These are phyloP conservation scores for Apocheima hispidaria DNA, from an alignment of 2,888 invertebrate species.

Conservation along the genomic window DNA sequence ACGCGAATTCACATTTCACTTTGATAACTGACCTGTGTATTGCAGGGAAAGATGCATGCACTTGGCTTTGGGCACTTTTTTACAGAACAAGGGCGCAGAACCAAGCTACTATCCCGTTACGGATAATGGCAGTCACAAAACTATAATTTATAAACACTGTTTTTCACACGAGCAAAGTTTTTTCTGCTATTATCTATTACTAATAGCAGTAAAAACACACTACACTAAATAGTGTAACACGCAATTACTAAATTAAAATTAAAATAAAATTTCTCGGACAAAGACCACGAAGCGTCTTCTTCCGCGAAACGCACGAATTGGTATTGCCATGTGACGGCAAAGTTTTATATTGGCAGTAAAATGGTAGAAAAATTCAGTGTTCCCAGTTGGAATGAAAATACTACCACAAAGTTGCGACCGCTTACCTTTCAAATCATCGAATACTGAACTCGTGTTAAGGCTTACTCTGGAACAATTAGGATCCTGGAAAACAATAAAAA, in stretches of 20 bases:
- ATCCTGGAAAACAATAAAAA: slow-evolving; percentile 62
- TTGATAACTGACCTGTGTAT: slow-evolving; percentile 79
- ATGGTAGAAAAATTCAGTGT: slow-evolving; percentile 39
- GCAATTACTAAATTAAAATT: slow-evolving; percentile 72
- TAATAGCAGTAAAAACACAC: slow-evolving; percentile 66
- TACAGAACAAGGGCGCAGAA: slow-evolving; percentile 80
- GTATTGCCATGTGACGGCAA: slow-evolving; percentile 20
- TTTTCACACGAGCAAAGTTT: slow-evolving; percentile 61
- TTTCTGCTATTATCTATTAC: slow-evolving; percentile 66
- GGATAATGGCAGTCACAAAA: slow-evolving; percentile 81
- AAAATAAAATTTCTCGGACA: slow-evolving; percentile 78
- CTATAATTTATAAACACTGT: slow-evolving; percentile 59
- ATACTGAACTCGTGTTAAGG: slow-evolving; percentile 64
- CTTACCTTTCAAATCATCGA: slow-evolving; percentile 73
- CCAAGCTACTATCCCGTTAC: slow-evolving; percentile 85
- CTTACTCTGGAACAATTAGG: slow-evolving; percentile 66
- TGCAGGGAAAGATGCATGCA: slow-evolving; percentile 87
- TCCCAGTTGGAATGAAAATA: slow-evolving; percentile 37
- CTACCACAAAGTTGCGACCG: slow-evolving; percentile 26
- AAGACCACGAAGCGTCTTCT: slow-evolving; percentile 77
- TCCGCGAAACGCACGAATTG: slow-evolving; percentile 69
- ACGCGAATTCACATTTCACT: slow-evolving; percentile 43
- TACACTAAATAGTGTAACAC: slow-evolving; percentile 61
- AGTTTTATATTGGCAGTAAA: slow-evolving; percentile 29
- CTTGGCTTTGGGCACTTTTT: slow-evolving; percentile 84